Conservation (phyloP, 2,797 vertebrate genomes). For the Hoplostethus atlanticus region DNA sequence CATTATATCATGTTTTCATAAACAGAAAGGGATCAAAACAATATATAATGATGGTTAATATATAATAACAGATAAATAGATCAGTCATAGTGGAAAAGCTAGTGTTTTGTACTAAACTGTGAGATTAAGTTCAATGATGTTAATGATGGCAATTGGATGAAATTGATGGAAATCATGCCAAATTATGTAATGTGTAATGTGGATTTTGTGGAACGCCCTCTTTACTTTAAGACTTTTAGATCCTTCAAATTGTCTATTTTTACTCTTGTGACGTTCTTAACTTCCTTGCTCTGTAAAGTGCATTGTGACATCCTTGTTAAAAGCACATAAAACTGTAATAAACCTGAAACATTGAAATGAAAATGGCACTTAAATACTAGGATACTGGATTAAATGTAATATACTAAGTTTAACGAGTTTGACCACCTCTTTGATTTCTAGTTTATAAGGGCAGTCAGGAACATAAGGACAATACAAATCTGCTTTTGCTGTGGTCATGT, state of each 20-base stretch:
- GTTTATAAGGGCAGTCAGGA: constrained; percentile 46
- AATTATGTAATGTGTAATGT: not conserved
- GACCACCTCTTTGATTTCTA: not conserved
- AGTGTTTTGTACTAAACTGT: not conserved
- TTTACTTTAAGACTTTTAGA: not conserved
- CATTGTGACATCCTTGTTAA: not conserved
- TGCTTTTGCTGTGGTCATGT: constrained; percentile 57
- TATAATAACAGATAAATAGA: not conserved
- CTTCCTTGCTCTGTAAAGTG: not conserved
- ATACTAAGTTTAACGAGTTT: not conserved
- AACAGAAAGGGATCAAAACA: constrained; percentile 2
- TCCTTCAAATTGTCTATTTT: not conserved
- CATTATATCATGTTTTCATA: constrained; percentile 5
- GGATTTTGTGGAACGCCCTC: constrained; percentile 4
- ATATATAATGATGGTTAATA: constrained; percentile 3
- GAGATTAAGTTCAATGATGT: too few species aligned
- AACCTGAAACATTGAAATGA: not conserved
- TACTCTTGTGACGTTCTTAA: not conserved
- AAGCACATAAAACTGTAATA: not conserved
- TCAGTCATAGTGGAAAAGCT: not conserved
- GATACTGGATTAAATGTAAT: not conserved
- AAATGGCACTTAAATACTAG: constrained; percentile 1
- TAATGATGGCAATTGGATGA: not conserved
- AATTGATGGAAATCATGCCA: not conserved
- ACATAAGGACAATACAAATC: constrained; percentile 29